Evolutionary conservation across 2,113 vertebrate species (phyloP).

Genomic region (Alces alces): DNA sequence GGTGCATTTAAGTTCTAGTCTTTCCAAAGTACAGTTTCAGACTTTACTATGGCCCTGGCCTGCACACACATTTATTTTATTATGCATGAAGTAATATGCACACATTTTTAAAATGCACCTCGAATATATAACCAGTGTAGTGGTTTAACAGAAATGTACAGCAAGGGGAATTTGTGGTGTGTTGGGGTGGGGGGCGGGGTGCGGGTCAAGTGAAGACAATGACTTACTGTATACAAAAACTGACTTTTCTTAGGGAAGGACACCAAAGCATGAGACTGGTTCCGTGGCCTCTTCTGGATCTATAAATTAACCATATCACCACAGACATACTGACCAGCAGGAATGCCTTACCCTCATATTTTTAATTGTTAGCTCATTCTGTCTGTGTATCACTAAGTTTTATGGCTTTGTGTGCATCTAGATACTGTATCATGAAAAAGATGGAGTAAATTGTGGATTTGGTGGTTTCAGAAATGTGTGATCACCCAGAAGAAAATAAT

Average conservation of each 20-base stretch:
- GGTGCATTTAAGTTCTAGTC: constrained; percentile 63
- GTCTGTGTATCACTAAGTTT: constrained; percentile 79
- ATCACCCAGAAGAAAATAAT: constrained; percentile 79
- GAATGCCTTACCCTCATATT: constrained; percentile 95
- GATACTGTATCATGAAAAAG: constrained; percentile 81
- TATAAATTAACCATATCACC: constrained; percentile 86
- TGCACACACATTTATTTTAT: constrained; percentile 57
- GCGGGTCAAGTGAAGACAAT: constrained; percentile 61
- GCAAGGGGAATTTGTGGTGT: constrained; percentile 57
- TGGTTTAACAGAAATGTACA: constrained; percentile 56
- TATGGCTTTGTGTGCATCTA: constrained; percentile 83
- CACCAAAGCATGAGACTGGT: constrained; percentile 84
- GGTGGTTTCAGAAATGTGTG: constrained; percentile 66
- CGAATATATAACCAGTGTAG: constrained; percentile 63
- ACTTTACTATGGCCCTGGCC: constrained; percentile 62
- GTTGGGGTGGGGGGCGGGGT: neutral
- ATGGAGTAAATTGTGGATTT: constrained; percentile 69
- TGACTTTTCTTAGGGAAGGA: constrained; percentile 63
- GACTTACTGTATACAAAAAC: constrained; percentile 63
- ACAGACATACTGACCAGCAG: constrained; percentile 95
- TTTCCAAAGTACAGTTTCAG: constrained; percentile 60
- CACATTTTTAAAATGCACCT: constrained; percentile 62
- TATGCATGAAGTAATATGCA: constrained; percentile 72
- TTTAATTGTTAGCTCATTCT: constrained; percentile 78
- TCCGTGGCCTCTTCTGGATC: constrained; percentile 88